Conservation (phyloP, 2,888 invertebrate species). For the Oscheius onirici region DNA sequence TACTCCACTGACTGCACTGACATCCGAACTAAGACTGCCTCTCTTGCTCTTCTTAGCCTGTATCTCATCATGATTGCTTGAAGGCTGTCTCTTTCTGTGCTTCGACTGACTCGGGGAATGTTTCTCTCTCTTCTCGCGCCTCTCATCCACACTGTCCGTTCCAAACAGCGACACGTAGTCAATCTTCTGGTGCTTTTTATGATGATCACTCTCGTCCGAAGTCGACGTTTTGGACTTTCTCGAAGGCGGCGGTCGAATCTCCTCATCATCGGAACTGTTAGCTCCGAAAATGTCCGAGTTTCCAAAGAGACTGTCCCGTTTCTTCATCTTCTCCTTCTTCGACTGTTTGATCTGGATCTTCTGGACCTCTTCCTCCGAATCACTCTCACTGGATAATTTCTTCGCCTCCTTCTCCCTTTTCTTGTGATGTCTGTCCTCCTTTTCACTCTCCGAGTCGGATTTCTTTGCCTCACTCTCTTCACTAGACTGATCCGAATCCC, state of each 20-base stretch:
- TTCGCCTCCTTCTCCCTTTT: not conserved
- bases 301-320: not conserved
- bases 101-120: not conserved
- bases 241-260: not conserved
- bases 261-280: conserved; percentile 14
- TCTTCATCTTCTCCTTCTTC: conserved; percentile 17
- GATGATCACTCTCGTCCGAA: conserved; percentile 12
- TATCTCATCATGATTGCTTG: conserved; percentile 1
- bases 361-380: not conserved
- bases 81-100: conserved; percentile 19
- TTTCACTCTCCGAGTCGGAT: not conserved
- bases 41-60: conserved; percentile 26
- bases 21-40: conserved; percentile 12
- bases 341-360: not conserved
- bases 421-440: not conserved
- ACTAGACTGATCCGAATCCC: conserved; percentile 8
- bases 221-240: conserved; percentile 6
- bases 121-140: conserved; percentile 22
- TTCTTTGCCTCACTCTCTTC: conserved; percentile 11
- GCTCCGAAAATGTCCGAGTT: conserved; percentile 18
- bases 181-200: conserved; percentile 16
- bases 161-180: conserved; percentile 19
- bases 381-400: not conserved
- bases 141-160: conserved; percentile 14
- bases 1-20: not conserved